Conservation (phyloP, 2,797 vertebrate genomes). For the Glossophaga mutica region DNA sequence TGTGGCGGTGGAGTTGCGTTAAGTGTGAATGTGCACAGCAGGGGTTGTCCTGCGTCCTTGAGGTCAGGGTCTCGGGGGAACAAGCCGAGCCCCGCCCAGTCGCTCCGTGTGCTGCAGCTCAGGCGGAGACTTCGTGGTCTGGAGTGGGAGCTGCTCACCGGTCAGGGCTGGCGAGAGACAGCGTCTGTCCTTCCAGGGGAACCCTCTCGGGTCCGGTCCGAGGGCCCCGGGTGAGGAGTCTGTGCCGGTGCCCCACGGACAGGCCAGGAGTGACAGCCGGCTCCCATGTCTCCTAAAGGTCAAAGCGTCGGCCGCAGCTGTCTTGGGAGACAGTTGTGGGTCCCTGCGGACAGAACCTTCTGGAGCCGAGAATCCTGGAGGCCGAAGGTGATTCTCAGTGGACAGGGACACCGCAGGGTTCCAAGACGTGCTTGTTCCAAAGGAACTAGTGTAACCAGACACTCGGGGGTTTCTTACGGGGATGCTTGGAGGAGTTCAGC, state of each 20-base stretch:
- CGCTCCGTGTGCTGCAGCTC: too few species aligned
- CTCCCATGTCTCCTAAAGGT: not conserved
- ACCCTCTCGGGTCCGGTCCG: too few species aligned
- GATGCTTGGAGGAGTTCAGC: not conserved
- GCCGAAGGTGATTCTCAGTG: not conserved
- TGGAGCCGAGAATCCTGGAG: not conserved
- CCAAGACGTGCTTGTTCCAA: not conserved
- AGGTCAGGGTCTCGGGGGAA: too few species aligned
- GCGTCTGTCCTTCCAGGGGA: too few species aligned
- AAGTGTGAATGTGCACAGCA: too few species aligned
- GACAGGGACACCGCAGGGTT: not conserved
- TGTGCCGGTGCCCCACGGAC: not conserved
- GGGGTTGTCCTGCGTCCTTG: too few species aligned
- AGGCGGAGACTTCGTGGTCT: too few species aligned
- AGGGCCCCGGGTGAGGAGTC: not conserved
- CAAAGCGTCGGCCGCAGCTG: not conserved
- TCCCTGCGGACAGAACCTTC: not conserved
- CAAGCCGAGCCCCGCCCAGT: too few species aligned
- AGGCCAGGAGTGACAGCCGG: not conserved
- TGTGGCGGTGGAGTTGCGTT: too few species aligned
- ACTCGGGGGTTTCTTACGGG: not conserved
- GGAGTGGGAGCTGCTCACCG: too few species aligned
- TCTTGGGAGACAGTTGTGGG: not conserved
- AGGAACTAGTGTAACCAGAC: not conserved
- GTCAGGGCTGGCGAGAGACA: too few species aligned